Conservation (phyloP, 2,888 invertebrate genomes). For the Lamellibrachia satsuma region DNA sequence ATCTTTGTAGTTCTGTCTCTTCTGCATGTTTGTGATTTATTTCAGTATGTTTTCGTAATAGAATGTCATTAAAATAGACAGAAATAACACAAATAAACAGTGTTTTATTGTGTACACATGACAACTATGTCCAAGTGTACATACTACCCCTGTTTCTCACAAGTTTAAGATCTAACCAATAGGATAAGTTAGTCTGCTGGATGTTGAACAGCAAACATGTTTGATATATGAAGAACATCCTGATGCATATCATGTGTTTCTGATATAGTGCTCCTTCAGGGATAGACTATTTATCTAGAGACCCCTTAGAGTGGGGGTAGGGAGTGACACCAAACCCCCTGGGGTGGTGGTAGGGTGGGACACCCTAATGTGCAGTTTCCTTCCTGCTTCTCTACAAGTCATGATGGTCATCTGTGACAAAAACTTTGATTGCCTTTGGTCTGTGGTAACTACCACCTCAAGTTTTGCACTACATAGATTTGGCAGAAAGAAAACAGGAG, state of each 20-base stretch:
- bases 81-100: background rate
- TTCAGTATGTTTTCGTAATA: background rate
- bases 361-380: background rate
- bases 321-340: background rate
- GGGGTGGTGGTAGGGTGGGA: background rate
- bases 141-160: background rate
- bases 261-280: background rate
- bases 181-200: background rate
- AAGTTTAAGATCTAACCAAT: background rate
- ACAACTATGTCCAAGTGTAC: too few relatives aligned
- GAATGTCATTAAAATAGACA: background rate
- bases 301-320: background rate
- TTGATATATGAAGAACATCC: slow-evolving; percentile 3
- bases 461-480: background rate
- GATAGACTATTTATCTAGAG: background rate
- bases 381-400: background rate
- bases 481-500: background rate
- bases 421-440: background rate
- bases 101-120: background rate
- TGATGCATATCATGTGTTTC: background rate
- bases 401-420: background rate
- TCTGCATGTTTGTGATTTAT: background rate
- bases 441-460: background rate
- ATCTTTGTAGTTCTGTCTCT: background rate
- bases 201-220: background rate